These are phyloP conservation scores for Norana najaformis DNA, from an alignment of 2,888 invertebrate genomes.

Conservation along the genomic window DNA sequence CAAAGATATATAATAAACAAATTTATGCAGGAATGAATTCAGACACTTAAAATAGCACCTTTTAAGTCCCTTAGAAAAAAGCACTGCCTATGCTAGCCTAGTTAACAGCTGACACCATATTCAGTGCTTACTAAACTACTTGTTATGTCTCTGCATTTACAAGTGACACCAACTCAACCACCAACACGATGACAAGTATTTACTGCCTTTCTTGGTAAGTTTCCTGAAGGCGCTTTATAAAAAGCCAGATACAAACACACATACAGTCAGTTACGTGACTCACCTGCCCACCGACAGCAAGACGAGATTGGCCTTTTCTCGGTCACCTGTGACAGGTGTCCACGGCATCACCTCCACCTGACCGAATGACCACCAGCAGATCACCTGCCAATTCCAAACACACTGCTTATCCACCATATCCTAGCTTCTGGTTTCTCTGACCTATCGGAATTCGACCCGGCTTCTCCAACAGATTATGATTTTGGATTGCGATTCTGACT, in stretches of 20 bases:
- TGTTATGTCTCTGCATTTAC: background rate
- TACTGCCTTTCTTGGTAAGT: background rate
- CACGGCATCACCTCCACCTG: conserved; percentile 88
- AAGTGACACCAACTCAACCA: background rate
- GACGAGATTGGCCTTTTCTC: conserved; percentile 85
- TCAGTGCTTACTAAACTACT: background rate
- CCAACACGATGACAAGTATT: background rate
- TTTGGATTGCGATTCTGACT: too few relatives aligned
- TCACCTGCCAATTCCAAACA: conserved; percentile 63
- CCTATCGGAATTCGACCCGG: too few relatives aligned
- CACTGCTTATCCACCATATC: background rate
- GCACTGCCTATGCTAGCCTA: too few relatives aligned
- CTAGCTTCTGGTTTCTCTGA: too few relatives aligned
- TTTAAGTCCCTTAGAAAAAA: too few relatives aligned
- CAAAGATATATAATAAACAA: too few relatives aligned
- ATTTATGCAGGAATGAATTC: too few relatives aligned
- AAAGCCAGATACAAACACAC: background rate
- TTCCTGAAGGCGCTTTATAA: background rate
- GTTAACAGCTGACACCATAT: too few relatives aligned
- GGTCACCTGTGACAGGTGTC: conserved; percentile 81
- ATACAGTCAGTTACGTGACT: conserved; percentile 44
- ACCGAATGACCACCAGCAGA: conserved; percentile 83
- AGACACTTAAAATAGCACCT: too few relatives aligned
- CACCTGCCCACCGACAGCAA: conserved; percentile 77
- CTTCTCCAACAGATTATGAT: too few relatives aligned